Percentiles rank a stretch among this genome's conserved stretches.
phyloP scores from a whole-genome alignment of 2,797 vertebrate species.

The Mus caroli region DNA sequence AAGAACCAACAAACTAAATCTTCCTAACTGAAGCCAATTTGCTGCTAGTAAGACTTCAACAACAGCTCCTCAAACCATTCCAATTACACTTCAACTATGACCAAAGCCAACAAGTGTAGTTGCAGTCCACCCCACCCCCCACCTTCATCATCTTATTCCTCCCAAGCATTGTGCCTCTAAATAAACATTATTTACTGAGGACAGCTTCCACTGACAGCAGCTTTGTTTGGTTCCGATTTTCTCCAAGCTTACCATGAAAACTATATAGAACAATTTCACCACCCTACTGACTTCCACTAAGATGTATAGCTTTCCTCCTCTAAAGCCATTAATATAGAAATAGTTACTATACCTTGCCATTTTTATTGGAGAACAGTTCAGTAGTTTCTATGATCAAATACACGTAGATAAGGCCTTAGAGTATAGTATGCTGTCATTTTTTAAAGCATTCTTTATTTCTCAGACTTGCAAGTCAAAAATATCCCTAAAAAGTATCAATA shows the following conservation, averaged over 20 bases:
- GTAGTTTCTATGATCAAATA: neutral
- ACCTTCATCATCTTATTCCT: constrained; percentile 24
- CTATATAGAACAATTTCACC: constrained; percentile 6
- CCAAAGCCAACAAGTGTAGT: neutral
- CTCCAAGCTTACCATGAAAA: constrained; percentile 50
- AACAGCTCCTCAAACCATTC: constrained; percentile 22
- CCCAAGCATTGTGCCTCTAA: constrained; percentile 7
- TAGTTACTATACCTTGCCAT: constrained; percentile 26
- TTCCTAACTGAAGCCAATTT: constrained; percentile 43
- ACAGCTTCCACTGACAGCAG: constrained; percentile 1
- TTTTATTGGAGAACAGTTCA: constrained; percentile 3
- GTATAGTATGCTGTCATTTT: neutral
- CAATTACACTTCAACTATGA: constrained; percentile 11
- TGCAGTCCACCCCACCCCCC: neutral
- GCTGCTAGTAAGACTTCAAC: neutral
- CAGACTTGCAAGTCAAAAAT: constrained; percentile 53
- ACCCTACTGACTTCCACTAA: neutral
- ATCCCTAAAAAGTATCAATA: constrained; percentile 5
- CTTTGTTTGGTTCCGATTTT: neutral
- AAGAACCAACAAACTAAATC: constrained; percentile 54
- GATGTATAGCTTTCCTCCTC: neutral
- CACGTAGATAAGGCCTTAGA: neutral
- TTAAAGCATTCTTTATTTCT: constrained; percentile 9
- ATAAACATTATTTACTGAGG: constrained; percentile 8
- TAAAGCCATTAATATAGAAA: constrained; percentile 39